Evolutionary conservation across 2,797 vertebrate species (phyloP), one percentile per base, ranked within the genome.

Genomic region (Nyctibius grandis): DNA sequence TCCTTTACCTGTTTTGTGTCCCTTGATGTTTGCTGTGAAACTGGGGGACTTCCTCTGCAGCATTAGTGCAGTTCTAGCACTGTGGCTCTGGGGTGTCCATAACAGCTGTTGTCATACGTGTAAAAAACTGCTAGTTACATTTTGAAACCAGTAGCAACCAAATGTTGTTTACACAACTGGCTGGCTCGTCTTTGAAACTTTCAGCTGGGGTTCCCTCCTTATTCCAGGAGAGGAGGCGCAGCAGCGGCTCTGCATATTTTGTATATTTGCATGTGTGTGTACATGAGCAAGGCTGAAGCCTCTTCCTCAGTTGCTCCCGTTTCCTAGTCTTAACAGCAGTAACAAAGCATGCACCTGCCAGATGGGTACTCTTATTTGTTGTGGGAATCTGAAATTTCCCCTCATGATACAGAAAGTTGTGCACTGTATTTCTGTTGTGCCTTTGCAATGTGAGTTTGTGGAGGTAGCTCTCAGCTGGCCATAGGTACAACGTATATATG

Each of bases 71-170:
- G 28, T 44, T 56, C 33, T 60, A 54, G 56, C 3, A 2, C 64
- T 36, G 45, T 59, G 72, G 29, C 85, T 80, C 88, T 69, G 68
- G 13, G 65, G 75, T 78, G 65, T 68, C 51, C 0, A 0, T 42
- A 89, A 68, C 88, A 94, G 91, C 88, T 95, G 91, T 19, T 81
- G 28, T 33, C 48, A 72, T 33, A 80, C 40, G n/a, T 29, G 15
- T 75, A 92, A 95, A 92, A 76, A 84, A 81, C 36, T 47, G 8
- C 64, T 61, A 45, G 87, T 54, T 73, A 65, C 33, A 21, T 50
- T 85, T 51, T 88, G 91, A 88, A 96, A 70, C 75, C 42, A 89
- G 36, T 91, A 95, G 89, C 85, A 94, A 89, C 92, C 59, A 78
- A 84, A 75, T n/a, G 45, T 25, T 91, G 72, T 91, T 81, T 85